Evolutionary conservation across 2,797 vertebrate genomes (phyloP).

Genomic region (Odontamblyopus rebecca): DNA sequence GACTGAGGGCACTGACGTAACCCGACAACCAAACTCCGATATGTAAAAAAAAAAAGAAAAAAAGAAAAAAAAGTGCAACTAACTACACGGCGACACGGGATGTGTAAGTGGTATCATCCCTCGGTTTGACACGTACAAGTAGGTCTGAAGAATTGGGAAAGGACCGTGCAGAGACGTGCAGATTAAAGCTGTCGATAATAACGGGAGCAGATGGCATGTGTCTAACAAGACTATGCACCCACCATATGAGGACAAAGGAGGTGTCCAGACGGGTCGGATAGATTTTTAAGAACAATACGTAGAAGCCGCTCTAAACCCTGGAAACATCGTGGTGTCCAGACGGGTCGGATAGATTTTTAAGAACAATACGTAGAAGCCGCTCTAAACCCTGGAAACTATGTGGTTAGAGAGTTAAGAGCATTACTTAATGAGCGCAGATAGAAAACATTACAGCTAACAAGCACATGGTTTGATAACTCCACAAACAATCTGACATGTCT

Average conservation of each 20-base stretch:
- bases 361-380: constrained; percentile 36
- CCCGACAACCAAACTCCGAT: constrained; percentile 40
- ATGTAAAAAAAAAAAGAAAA: not conserved
- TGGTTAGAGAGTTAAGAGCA: constrained; percentile 59
- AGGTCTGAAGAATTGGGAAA: constrained; percentile 29
- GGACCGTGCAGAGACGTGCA: constrained; percentile 27
- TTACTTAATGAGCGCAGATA: constrained; percentile 33
- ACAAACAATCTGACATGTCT: not conserved
- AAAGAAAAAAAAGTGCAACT: too few species aligned
- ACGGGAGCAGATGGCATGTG: constrained; percentile 73
- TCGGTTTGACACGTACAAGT: not conserved
- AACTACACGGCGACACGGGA: not conserved
- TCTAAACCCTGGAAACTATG: constrained; percentile 38
- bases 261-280: constrained; percentile 58
- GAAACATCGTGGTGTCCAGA: constrained; percentile 58
- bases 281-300: constrained; percentile 55
- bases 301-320: constrained; percentile 34
- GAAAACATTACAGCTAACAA: not conserved
- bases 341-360: constrained; percentile 57
- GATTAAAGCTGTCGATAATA: constrained; percentile 49
- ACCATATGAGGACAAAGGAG: constrained; percentile 63
- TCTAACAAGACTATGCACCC: constrained; percentile 36
- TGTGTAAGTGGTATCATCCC: not conserved
- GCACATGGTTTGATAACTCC: not conserved
- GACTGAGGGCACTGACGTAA: constrained; percentile 65